Base-by-base conservation (phyloP, 2,888 invertebrate species). In the Halictus ligatus region DNA sequence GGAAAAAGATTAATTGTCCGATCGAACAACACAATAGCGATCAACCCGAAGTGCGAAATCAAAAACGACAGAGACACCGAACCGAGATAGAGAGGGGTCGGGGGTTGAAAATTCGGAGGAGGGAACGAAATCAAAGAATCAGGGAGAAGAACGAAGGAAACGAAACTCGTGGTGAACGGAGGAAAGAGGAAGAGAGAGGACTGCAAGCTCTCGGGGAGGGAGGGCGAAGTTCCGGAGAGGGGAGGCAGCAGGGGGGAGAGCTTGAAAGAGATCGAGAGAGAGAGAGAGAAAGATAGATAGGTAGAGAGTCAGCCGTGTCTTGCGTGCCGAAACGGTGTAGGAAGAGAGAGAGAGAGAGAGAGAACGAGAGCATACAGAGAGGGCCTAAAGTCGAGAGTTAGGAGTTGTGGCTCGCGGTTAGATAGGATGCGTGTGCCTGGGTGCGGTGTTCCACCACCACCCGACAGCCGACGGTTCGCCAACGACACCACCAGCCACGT, bases 361-460 rank as follows among this genome's bases (percentile, higher is more conserved):
- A 67, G 67, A 35, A 18, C 15, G 35, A 67, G 67, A 8, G 7
- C 35, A 85, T 58, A 82, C 75, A 88, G 86, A 89, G 87, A 85
- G 89, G 83, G 89, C 85, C 84, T 80, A 90, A 89, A 91, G 91
- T 93, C 91, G 92, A 91, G 91, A 91, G 94, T 92, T 92, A 91
- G 91, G 91, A 93, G 93, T 86, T 94, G 94, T 93, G 93, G 94
- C 93, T 92, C 93, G 94, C 92, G 89, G 94, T 93, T 93, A 92
- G 94, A 91, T 94, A 95, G 94, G 94, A 95, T 95, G 95, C 95
- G 94, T 94, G 94, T 94, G 93, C 94, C 92, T 94, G 94, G 94
- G 94, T 93, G 94, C 94, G 94, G 94, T 94, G 94, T 93, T 92
- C 93, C 94, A 92, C 93, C 91, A 91, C 94, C 93, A 92, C 87